Evolutionary conservation across 2,888 invertebrate species (phyloP).

Genomic region (Drosophila glabriapex): DNA sequence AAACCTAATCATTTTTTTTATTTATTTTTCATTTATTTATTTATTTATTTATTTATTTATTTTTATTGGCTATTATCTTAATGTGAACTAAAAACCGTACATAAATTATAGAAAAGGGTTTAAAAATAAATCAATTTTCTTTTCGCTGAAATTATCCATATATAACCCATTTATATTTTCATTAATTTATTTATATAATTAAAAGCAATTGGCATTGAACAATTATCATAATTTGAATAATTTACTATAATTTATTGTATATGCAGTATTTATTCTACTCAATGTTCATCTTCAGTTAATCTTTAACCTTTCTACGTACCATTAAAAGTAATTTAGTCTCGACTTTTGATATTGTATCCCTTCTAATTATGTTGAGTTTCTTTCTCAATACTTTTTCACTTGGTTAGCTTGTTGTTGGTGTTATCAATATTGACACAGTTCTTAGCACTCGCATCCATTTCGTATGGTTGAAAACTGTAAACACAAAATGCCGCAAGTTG

Average conservation of each 20-base stretch:
- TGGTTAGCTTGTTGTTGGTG: constrained; percentile 7
- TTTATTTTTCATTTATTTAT: background rate
- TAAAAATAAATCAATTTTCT: background rate
- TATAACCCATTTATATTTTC: background rate
- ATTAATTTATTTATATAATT: background rate
- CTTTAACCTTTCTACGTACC: constrained; percentile 37
- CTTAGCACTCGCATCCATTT: constrained; percentile 25
- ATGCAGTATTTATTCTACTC: background rate
- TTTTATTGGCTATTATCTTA: background rate
- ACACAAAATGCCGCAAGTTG: constrained; percentile 36
- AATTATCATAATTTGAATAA: background rate
- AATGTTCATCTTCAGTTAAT: background rate
- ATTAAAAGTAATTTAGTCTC: constrained; percentile 23
- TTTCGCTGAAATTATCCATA: background rate
- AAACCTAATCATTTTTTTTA: background rate
- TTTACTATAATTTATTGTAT: background rate
- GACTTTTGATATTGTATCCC: constrained; percentile 14
- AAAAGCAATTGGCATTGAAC: background rate
- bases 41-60: background rate
- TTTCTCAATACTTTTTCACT: constrained; percentile 4
- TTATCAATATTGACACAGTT: constrained; percentile 23
- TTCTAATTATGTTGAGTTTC: background rate
- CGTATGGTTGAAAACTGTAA: constrained; percentile 32
- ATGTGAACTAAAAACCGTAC: background rate
- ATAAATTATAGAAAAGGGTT: background rate